phyloP scores from a whole-genome alignment of 2,797 vertebrate genomes.

The Odontamblyopus rebecca region DNA sequence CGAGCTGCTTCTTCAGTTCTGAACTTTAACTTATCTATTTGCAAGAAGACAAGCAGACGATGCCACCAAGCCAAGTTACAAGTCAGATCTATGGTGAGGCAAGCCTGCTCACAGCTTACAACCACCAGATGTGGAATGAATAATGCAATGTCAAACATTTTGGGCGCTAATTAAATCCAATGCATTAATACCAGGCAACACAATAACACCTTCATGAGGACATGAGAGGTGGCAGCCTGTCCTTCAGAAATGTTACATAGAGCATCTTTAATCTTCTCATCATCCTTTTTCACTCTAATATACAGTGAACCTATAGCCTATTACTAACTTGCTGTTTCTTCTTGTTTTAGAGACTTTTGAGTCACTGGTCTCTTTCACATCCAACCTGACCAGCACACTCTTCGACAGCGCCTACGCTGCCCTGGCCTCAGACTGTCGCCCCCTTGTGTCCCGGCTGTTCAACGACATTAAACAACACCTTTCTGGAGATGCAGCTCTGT shows the following conservation, averaged over 20 bases:
- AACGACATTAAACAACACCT: conserved; percentile 81
- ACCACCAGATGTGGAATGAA: too few species aligned
- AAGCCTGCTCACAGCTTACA: background rate
- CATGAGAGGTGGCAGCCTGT: too few species aligned
- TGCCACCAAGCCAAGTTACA: background rate
- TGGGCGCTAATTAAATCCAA: too few species aligned
- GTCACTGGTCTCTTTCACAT: conserved; percentile 83
- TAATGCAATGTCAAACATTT: too few species aligned
- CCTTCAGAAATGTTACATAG: too few species aligned
- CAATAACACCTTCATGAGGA: too few species aligned
- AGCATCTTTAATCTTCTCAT: background rate
- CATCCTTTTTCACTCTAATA: background rate
- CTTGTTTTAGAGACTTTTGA: conserved; percentile 81
- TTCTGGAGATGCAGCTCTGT: conserved; percentile 73
- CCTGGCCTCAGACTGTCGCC: conserved; percentile 80
- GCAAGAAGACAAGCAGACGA: background rate
- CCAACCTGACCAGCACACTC: conserved; percentile 84
- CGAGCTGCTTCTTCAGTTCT: too few species aligned
- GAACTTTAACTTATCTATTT: too few species aligned
- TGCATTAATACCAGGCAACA: background rate
- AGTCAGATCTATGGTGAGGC: background rate
- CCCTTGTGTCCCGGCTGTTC: conserved; percentile 82
- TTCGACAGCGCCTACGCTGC: conserved; percentile 84
- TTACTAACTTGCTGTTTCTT: conserved; percentile 12
- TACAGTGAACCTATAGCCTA: background rate